Base-by-base conservation (phyloP, 2,113 vertebrate genomes). In the Okapia johnstoni region DNA sequence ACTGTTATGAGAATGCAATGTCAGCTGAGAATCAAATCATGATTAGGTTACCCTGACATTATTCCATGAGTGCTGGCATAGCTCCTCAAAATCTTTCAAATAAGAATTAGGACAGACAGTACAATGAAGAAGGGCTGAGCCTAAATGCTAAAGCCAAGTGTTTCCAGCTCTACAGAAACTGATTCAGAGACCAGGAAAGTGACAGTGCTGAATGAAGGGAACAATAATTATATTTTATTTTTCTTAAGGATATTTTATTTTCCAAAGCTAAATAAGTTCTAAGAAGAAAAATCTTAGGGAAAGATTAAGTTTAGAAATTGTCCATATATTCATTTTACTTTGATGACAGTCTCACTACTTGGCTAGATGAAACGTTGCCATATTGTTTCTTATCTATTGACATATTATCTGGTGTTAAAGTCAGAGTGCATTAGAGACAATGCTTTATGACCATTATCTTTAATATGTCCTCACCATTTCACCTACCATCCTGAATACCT, bases 261-360 rank as follows among this genome's bases (percentile, higher is more conserved):
- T 52, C 8, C 19, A 55, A 60, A 73, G 30, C 85, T 79, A 9
- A 33, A 50, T n/a, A 91, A 86, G 15, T 55, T 85, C 3, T 17
- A 28, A 43, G 40, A n/a, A 83, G 5, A 79, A 90, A 87, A 70
- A 57, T 15, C n/a, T 90, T 93, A 61, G 21, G 83, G 16, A 28
- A 88, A 88, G 40, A 85, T n/a, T 55, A 77, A 70, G 23, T 63
- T 93, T 93, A 88, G 46, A 85, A 88, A 85, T n/a, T 83, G 2
- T 57, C 3, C 30, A 6, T 50, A 33, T 15, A 46, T 66, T 84
- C 50, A 76, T 83, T 95, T 94, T n/a, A 54, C 43, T 79, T 81
- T 19, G 5, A 33, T 23, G 89, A 23, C 13, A 90, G 73, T 12
- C 9, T 92, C 19, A 57, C 19, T 85, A 36, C 66, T 88, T 96